Evolutionary conservation across 37 sponge, comb jelly and placozoan species (phyloP), one percentile per base, ranked within the genome.

Genomic region (Petrosia ficiformis): DNA sequence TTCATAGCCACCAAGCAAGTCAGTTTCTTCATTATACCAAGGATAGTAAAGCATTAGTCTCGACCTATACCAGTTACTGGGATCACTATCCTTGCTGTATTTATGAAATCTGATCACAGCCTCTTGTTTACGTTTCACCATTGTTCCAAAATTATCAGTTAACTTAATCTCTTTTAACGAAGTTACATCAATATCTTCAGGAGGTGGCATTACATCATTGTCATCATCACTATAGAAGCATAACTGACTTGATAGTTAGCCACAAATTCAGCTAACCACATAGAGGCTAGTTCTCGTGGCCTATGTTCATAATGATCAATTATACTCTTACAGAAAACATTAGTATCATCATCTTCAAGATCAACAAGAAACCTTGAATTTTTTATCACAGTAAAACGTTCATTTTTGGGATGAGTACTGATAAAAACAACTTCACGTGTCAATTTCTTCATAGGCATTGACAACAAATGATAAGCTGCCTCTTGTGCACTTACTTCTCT

Each of bases 221-320:
- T 48, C 54, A 40, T 78, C 79, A 35, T 25, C 11, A 26, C 35
- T 36, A n/a, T 68, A 58, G 22, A 14, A 5, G 33, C 39, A 68
- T 68, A 48, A 8, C 34, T 3, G 1, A 28, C 28, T 4, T 38
- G 29, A 72, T 72, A 72, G 0, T 3, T 64, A 34, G 82, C 82
- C 24, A 44, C 65, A 39, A 81, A 81, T 30, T 72, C 68, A 26
- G 67, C 67, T 31, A 73, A 57, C 1, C 70, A 82, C 61, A 74
- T 74, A 1, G 42, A n/a, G 3, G 32, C 22, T 4, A 81, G 42
- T 36, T 61, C 25, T 16, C 30, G 52, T 73, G 82, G 82, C 65
- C 82, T 81, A 26, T 81, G 66, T 4, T 36, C 14, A 35, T 81
- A 81, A 33, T 58, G 29, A 24, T 73, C 82, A 65, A 81, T 65